phyloP scores from a whole-genome alignment of 2,888 invertebrate genomes.

The Agrochola circellaris region DNA sequence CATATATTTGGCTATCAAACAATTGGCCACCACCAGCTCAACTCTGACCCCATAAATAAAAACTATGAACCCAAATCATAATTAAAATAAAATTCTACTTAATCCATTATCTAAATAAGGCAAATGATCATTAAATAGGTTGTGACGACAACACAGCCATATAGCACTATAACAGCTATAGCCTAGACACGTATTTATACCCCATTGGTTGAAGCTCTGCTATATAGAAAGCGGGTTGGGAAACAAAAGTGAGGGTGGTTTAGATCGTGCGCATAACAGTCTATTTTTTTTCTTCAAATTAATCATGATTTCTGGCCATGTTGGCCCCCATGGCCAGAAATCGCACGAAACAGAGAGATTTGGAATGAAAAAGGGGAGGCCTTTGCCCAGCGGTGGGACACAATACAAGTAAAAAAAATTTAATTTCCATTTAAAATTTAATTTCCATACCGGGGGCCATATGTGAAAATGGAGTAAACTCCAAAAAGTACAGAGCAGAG shows the following conservation, averaged over 20 bases:
- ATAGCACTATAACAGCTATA: slow-evolving; percentile 13
- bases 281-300: not conserved
- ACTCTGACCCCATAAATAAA: slow-evolving; percentile 18
- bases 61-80: slow-evolving; percentile 16
- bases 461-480: too few relatives aligned
- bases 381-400: too few relatives aligned
- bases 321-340: too few relatives aligned
- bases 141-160: slow-evolving; percentile 54
- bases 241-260: not conserved
- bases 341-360: too few relatives aligned
- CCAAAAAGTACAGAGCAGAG: not conserved
- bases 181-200: slow-evolving; percentile 45
- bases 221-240: not conserved
- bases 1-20: too few relatives aligned
- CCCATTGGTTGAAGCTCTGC: slow-evolving; percentile 19
- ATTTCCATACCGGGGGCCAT: too few relatives aligned
- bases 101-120: slow-evolving; percentile 61
- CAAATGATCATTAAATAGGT: slow-evolving; percentile 49
- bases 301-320: too few relatives aligned
- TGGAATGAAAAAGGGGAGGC: too few relatives aligned
- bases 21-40: not conserved
- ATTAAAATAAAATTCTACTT: slow-evolving; percentile 56
- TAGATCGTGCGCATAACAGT: not conserved
- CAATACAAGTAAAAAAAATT: too few relatives aligned
- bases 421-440: too few relatives aligned